Evolutionary conservation across 1,140 invertebrate genomes (phyloP).

Genomic region (Sycophaga agraensis): DNA sequence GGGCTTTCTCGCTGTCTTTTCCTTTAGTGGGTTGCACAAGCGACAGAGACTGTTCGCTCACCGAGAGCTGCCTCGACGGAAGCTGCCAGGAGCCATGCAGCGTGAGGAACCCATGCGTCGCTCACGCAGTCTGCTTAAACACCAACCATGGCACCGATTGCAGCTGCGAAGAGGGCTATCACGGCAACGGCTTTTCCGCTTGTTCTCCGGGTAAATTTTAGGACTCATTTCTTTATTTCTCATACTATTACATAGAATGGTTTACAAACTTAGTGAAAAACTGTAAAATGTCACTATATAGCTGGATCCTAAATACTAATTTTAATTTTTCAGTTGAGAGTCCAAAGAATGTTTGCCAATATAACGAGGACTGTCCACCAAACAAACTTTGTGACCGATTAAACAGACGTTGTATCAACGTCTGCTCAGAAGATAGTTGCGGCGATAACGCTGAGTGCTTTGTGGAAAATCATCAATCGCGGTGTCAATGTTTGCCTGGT

Average conservation of each 20-base stretch:
- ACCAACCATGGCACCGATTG: slow-evolving; percentile 85
- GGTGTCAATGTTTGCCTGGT: slow-evolving; percentile 76
- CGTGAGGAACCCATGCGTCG: slow-evolving; percentile 77
- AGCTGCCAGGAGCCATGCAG: slow-evolving; percentile 81
- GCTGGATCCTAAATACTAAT: too few relatives aligned
- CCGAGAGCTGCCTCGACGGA: slow-evolving; percentile 78
- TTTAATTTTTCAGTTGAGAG: slow-evolving; percentile 61
- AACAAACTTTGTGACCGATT: slow-evolving; percentile 78
- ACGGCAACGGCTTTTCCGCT: slow-evolving; percentile 81
- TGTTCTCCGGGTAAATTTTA: slow-evolving; percentile 71
- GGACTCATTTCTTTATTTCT: neutral
- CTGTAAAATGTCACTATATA: too few relatives aligned
- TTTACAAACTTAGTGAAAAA: too few relatives aligned
- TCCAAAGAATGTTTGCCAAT: slow-evolving; percentile 76
- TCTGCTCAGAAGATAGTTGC: slow-evolving; percentile 79
- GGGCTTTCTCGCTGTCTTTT: slow-evolving; percentile 57
- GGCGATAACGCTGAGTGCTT: slow-evolving; percentile 82
- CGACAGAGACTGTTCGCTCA: slow-evolving; percentile 77
- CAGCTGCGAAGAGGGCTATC: slow-evolving; percentile 78
- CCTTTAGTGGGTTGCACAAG: slow-evolving; percentile 76
- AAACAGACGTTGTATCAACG: slow-evolving; percentile 80
- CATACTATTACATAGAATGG: too few relatives aligned
- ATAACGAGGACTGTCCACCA: slow-evolving; percentile 85
- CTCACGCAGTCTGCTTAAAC: slow-evolving; percentile 83
- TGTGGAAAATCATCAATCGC: slow-evolving; percentile 73